Conservation (phyloP, 2,888 invertebrate genomes). For the Catonia carolina region DNA sequence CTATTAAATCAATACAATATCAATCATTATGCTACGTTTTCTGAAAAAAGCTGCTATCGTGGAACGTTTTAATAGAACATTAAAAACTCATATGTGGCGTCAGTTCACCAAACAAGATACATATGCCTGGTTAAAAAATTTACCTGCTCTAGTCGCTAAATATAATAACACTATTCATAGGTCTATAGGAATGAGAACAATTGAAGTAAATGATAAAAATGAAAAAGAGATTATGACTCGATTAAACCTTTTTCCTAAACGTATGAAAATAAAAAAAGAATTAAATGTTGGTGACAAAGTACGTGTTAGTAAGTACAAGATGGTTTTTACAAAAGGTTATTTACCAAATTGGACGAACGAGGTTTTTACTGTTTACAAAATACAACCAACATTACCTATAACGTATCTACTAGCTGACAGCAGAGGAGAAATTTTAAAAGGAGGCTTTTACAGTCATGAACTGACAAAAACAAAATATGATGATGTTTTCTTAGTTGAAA, state of each 20-base stretch:
- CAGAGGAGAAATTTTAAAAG: too few relatives aligned
- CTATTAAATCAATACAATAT: conserved; percentile 25
- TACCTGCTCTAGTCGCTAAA: conserved; percentile 14
- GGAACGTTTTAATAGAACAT: conserved; percentile 25
- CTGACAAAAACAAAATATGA: too few relatives aligned
- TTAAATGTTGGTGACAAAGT: conserved; percentile 8
- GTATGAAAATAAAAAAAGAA: not conserved
- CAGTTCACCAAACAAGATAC: conserved; percentile 19
- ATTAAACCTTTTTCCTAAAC: not conserved
- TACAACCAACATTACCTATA: too few relatives aligned
- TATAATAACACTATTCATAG: conserved; percentile 25
- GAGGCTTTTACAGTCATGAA: conserved; percentile 12
- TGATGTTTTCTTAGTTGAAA: too few relatives aligned
- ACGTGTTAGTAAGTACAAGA: conserved; percentile 14
- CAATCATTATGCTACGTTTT: conserved; percentile 26
- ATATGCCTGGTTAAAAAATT: conserved; percentile 22
- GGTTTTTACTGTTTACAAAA: too few relatives aligned
- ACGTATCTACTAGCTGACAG: too few relatives aligned
- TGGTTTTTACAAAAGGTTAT: conserved; percentile 10
- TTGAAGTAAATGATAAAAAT: conserved; percentile 20
- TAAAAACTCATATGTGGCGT: conserved; percentile 24
- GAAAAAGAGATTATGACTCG: not conserved
- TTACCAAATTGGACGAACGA: too few relatives aligned
- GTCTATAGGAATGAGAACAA: conserved; percentile 24
- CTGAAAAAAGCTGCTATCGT: conserved; percentile 25